Percentiles rank a stretch among this genome's conserved stretches.
These are phyloP conservation scores for Xiphias gladius DNA, from an alignment of 2,113 vertebrate genomes.

Conservation along the genomic window DNA sequence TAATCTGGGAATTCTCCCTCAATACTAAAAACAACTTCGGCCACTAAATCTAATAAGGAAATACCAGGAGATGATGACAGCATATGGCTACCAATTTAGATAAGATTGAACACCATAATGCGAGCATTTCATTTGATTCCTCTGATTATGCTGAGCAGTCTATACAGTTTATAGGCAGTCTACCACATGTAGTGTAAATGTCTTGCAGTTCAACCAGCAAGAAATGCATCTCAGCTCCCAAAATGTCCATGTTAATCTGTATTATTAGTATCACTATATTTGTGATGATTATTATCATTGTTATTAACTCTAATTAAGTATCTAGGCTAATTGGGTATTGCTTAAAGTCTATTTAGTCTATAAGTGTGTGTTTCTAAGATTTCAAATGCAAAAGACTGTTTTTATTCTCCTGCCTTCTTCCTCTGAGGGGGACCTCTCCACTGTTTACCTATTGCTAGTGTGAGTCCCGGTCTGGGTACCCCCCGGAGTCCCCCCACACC, in stretches of 20 bases:
- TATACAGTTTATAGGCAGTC: background rate
- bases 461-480: constrained; percentile 75
- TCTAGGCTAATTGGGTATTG: background rate
- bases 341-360: background rate
- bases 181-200: background rate
- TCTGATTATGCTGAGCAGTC: background rate
- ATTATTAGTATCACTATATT: no score
- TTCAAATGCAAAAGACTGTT: constrained; percentile 1
- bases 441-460: constrained; percentile 71
- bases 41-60: background rate
- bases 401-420: constrained; percentile 26
- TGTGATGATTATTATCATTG: no score
- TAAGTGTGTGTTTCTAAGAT: background rate
- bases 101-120: background rate
- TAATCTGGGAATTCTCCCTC: background rate
- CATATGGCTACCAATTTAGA: background rate
- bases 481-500: constrained; percentile 78
- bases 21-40: background rate
- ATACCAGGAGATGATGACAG: background rate
- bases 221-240: background rate
- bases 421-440: constrained; percentile 29
- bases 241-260: no score
- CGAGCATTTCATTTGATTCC: background rate
- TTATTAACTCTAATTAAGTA: background rate
- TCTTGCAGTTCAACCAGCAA: background rate